Evolutionary conservation across 2,113 vertebrate genomes (phyloP), one percentile per base, ranked within the genome.

Genomic region (Chlorodrepanis virens): DNA sequence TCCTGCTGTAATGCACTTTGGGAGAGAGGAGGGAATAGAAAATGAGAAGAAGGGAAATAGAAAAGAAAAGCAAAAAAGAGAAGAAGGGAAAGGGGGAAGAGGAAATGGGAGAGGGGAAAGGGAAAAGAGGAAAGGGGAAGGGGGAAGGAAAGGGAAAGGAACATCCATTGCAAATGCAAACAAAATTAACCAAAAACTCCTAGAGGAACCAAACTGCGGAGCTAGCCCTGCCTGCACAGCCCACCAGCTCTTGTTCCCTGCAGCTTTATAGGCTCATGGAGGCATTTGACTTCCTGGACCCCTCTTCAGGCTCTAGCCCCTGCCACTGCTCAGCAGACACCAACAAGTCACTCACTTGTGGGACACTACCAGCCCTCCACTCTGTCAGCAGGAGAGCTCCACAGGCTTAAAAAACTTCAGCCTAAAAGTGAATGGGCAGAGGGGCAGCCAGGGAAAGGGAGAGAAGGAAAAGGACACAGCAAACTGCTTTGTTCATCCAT

Each of bases 321-420:
- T 52, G 39, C 15, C 63, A 52, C 57, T 4, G 0, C 39, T 45
- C 3, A 0, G 47, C 22, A 72, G 27, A 40, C 1, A 5, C 29
- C 27, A 5, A 68, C 22, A 2, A 0, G 16, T 65, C 45, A 65
- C 29, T 15, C 4, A 2, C 59, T 31, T 56, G 33, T n/a, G 11
- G 68, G 44, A 68, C 50, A 44, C 42, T 8, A 50, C 35, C 37
- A 76, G 37, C 63, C 33, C 31, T 52, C 23, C 11, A 33, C 42
- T 70, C 9, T 6, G 6, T 18, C 72, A 81, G 33, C 53, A 80
- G 50, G 40, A 83, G 31, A 81, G 50, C 16, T 53, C 14, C 2
- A 1, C 8, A 53, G 42, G 15, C 45, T 67, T 39, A 31, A 64
- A 77, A 52, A 54, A 25, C 49, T 80, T 23, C 71, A 83, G 12